phyloP scores from a whole-genome alignment of 2,797 vertebrate genomes.

The Ctenopoma multispine region DNA sequence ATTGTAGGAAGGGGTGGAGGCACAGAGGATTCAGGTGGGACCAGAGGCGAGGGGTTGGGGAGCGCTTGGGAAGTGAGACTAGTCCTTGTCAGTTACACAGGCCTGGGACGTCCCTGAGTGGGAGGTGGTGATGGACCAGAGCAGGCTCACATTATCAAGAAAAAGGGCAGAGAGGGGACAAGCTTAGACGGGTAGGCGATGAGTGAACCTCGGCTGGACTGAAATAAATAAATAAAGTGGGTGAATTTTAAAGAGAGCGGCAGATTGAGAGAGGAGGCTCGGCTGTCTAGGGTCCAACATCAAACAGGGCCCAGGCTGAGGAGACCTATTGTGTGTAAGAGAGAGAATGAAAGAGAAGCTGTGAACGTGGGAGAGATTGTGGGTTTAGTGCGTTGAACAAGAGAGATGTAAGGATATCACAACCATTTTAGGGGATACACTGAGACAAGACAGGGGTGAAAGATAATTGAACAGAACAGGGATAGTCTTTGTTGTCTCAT shows the following conservation, averaged over 20 bases:
- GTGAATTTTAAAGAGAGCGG: conserved; percentile 38
- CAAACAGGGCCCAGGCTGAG: conserved; percentile 48
- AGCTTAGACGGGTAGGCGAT: conserved; percentile 63
- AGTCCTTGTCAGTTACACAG: conserved; percentile 50
- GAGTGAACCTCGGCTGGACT: conserved; percentile 57
- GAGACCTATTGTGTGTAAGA: conserved; percentile 47
- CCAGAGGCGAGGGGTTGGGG: not conserved
- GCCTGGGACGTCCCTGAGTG: conserved; percentile 61
- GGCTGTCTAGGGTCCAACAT: conserved; percentile 44
- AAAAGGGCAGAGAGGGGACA: conserved; percentile 70
- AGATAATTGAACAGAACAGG: conserved; percentile 57
- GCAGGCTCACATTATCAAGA: conserved; percentile 55
- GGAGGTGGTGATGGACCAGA: conserved; percentile 77
- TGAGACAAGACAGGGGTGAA: conserved; percentile 44
- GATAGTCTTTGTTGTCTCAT: conserved; percentile 51
- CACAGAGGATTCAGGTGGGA: conserved; percentile 4
- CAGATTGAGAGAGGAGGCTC: conserved; percentile 13
- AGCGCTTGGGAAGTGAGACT: conserved; percentile 28
- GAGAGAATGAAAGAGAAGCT: conserved; percentile 55
- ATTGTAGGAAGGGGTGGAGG: conserved; percentile 33
- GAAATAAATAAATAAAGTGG: conserved; percentile 62
- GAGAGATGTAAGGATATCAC: conserved; percentile 59
- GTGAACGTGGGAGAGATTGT: conserved; percentile 36
- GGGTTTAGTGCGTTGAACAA: conserved; percentile 32
- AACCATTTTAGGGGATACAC: conserved; percentile 50